A percentile compares a stretch with the other conserved stretches of the same genome.
Conservation (phyloP, 2,797 vertebrate genomes). For the Melanotaenia trifasciata region DNA sequence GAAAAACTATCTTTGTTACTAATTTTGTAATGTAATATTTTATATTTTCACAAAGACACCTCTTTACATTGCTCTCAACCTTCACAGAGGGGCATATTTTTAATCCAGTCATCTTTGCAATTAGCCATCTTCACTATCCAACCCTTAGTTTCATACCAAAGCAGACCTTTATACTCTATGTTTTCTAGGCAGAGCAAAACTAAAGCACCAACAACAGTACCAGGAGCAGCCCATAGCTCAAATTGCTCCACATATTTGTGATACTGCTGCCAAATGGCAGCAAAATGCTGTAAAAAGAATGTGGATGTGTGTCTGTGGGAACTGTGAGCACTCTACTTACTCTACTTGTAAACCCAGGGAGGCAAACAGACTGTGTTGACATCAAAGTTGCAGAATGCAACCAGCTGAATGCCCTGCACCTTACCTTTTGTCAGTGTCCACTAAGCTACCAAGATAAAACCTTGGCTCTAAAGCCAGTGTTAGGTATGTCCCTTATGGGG, state of each 20-base stretch:
- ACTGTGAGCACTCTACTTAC: not conserved
- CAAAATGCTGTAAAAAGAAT: not conserved
- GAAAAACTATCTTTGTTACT: not conserved
- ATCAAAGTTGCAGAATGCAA: not conserved
- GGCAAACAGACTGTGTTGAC: not conserved
- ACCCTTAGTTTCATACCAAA: not conserved
- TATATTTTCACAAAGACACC: not conserved
- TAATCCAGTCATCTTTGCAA: not conserved
- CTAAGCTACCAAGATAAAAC: not conserved
- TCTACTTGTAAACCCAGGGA: not conserved
- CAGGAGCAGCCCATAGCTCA: not conserved
- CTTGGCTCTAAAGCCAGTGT: not conserved
- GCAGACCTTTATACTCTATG: not conserved
- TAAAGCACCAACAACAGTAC: not conserved
- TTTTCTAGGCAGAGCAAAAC: not conserved
- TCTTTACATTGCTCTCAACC: not conserved
- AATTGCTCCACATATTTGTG: not conserved
- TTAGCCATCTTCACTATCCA: not conserved
- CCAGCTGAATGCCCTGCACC: not conserved
- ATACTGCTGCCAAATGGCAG: not conserved
- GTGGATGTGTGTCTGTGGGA: not conserved
- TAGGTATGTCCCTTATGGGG: not conserved
- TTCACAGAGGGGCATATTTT: not conserved
- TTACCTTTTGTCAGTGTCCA: not conserved
- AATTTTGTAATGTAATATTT: not conserved